Evolutionary conservation across 2,888 invertebrate genomes (phyloP).

Genomic region (Heliconius cydno): DNA sequence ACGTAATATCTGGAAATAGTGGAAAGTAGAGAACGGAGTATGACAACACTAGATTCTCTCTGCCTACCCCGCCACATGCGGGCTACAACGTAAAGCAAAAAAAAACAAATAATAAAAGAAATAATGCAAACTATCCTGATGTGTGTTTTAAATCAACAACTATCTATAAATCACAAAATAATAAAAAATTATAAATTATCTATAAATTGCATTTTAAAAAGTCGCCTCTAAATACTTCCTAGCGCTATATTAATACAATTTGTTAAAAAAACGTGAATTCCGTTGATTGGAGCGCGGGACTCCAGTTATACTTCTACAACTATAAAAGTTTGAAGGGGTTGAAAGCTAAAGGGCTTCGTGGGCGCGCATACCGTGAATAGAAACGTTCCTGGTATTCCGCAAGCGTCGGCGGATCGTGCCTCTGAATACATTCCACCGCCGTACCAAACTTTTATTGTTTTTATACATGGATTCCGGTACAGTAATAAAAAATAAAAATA

Average conservation of each 20-base stretch:
- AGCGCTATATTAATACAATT: neutral
- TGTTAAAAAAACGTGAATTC: neutral
- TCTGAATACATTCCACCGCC: constrained; percentile 26
- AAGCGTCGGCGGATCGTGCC: constrained; percentile 24
- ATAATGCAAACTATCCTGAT: too few relatives aligned
- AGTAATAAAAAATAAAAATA: too few relatives aligned
- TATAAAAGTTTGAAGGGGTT: constrained; percentile 37
- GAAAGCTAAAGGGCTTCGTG: constrained; percentile 33
- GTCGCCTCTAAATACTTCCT: neutral
- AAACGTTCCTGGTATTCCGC: constrained; percentile 31
- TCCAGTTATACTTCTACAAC: constrained; percentile 4
- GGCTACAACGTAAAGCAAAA: too few relatives aligned
- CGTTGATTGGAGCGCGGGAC: constrained; percentile 21
- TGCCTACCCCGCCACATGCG: too few relatives aligned
- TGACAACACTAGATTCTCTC: too few relatives aligned
- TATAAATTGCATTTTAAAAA: neutral
- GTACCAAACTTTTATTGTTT: constrained; percentile 11
- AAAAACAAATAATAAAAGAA: too few relatives aligned
- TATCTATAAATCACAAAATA: neutral
- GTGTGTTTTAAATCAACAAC: neutral
- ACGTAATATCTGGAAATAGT: too few relatives aligned
- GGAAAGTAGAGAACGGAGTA: too few relatives aligned
- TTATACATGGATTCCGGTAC: neutral
- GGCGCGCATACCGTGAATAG: constrained; percentile 38
- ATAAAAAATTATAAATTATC: neutral